Percentiles rank a stretch among this genome's conserved stretches.
These are phyloP conservation scores for Climacteris rufus DNA, from an alignment of 2,113 vertebrate genomes.

Conservation along the genomic window DNA sequence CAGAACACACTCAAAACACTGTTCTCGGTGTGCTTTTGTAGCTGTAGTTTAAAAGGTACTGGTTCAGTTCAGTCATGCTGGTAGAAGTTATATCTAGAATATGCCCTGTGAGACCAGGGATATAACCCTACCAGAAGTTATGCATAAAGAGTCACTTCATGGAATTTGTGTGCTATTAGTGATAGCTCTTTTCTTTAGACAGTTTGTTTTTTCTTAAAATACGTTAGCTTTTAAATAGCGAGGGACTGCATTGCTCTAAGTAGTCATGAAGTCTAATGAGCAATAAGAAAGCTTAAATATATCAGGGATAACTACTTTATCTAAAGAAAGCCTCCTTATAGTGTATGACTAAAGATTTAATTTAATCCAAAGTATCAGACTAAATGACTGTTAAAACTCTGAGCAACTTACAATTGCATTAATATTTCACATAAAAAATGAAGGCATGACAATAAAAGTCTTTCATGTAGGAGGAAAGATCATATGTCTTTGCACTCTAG, in stretches of 20 bases:
- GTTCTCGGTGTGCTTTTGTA: neutral
- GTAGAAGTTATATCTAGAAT: neutral
- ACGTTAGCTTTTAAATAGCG: neutral
- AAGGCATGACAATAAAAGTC: neutral
- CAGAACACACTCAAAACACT: neutral
- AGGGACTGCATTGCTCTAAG: neutral
- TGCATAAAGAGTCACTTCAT: neutral
- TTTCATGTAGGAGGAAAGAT: neutral
- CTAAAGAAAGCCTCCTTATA: neutral
- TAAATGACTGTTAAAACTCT: neutral
- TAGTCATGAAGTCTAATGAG: neutral
- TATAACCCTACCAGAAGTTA: neutral
- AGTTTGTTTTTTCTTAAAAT: neutral
- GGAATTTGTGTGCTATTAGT: neutral
- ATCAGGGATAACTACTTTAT: neutral
- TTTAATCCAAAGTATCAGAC: neutral
- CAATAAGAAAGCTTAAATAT: neutral
- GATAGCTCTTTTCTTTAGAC: neutral
- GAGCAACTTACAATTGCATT: neutral
- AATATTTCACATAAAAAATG: neutral
- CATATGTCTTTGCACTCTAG: neutral
- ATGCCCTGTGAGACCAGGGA: neutral
- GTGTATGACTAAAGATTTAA: neutral
- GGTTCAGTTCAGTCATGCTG: neutral
- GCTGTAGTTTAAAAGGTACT: neutral